Percentiles rank a stretch among this genome's conserved stretches.
These are phyloP conservation scores for Papilio xuthus DNA, from an alignment of 1,140 invertebrate species.

Conservation along the genomic window DNA sequence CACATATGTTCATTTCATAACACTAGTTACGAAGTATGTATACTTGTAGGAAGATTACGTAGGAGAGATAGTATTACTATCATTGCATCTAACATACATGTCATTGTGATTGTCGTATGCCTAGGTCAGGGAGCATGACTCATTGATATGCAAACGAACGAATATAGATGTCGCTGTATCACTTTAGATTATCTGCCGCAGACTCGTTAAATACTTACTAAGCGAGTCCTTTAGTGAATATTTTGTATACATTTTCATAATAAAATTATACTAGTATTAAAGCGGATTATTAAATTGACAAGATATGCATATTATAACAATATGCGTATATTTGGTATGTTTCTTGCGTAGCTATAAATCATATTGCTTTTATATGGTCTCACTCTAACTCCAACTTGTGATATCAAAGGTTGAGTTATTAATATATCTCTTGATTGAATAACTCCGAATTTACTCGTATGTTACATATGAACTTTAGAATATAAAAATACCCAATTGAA, in stretches of 20 bases:
- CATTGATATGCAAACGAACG: slow-evolving; percentile 10
- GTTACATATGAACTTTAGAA: no score
- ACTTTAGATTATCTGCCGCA: background rate
- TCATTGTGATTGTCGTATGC: slow-evolving; percentile 38
- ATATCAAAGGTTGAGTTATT: background rate
- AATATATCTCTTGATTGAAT: background rate
- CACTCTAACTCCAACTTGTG: no score
- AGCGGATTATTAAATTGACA: no score
- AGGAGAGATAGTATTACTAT: background rate
- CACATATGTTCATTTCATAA: background rate
- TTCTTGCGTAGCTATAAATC: background rate
- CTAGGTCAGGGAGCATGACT: slow-evolving; percentile 49
- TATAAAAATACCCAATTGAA: no score
- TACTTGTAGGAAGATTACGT: background rate
- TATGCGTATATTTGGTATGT: background rate
- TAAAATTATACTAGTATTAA: no score
- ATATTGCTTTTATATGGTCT: background rate
- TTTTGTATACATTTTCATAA: no score
- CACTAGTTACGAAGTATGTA: background rate
- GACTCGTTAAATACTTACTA: no score
- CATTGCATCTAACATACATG: slow-evolving; percentile 21
- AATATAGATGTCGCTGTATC: background rate
- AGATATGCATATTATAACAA: no score
- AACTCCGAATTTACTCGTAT: no score
- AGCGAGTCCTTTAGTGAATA: no score